These are phyloP conservation scores for Argyra leucocephala DNA, from an alignment of 2,888 invertebrate species.

Conservation along the genomic window DNA sequence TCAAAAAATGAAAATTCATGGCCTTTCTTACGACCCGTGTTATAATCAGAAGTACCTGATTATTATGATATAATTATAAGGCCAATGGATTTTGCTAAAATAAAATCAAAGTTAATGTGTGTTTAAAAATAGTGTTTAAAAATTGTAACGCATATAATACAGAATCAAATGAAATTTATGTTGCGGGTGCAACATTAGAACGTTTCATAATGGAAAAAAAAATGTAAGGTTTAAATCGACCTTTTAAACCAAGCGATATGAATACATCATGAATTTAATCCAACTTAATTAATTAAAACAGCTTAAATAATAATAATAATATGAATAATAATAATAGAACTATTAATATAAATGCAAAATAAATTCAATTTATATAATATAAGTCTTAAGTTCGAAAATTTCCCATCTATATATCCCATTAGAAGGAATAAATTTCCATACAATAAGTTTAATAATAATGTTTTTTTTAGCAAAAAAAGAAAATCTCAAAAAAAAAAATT, in stretches of 20 bases:
- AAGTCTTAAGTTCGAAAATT: too few species aligned
- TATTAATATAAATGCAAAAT: too few species aligned
- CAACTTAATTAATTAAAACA: too few species aligned
- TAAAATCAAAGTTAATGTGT: conserved; percentile 71
- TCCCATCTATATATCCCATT: not conserved
- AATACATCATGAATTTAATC: conserved; percentile 25
- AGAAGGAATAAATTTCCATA: not conserved
- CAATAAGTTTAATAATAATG: not conserved
- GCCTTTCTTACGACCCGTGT: conserved; percentile 86
- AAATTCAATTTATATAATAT: too few species aligned
- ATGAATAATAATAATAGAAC: too few species aligned
- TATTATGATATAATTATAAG: conserved; percentile 77
- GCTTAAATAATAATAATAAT: not conserved
- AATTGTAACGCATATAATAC: conserved; percentile 88
- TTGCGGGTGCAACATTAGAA: conserved; percentile 62
- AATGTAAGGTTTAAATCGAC: conserved; percentile 55
- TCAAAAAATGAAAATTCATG: conserved; percentile 77
- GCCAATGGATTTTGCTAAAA: conserved; percentile 91
- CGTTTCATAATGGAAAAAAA: conserved; percentile 63
- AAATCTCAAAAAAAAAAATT: not conserved
- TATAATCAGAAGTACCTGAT: conserved; percentile 79
- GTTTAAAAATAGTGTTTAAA: conserved; percentile 67
- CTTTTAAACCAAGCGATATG: conserved; percentile 43
- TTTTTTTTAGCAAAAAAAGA: too few species aligned
- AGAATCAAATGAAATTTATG: conserved; percentile 67